phyloP scores from a whole-genome alignment of 2,888 invertebrate species.

The Tribolium freemani region DNA sequence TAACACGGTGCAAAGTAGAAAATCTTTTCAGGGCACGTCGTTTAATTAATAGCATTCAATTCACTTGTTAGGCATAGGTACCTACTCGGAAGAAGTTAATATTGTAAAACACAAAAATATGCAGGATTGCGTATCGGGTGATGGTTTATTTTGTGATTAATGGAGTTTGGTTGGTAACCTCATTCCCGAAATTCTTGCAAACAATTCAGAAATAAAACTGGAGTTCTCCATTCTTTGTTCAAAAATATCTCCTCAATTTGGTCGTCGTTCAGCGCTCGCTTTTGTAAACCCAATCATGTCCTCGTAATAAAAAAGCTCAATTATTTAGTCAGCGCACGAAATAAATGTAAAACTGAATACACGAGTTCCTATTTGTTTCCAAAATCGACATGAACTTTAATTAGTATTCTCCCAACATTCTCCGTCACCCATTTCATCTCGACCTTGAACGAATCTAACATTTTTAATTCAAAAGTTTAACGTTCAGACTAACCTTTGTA shows the following conservation, averaged over 20 bases:
- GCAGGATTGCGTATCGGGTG: no score
- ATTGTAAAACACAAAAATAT: no score
- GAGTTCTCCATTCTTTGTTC: not conserved
- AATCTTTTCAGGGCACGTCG: no score
- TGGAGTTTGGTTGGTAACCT: no score
- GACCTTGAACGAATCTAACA: slow-evolving; percentile 13
- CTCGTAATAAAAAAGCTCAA: slow-evolving; percentile 1
- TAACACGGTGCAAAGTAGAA: no score
- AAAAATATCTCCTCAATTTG: not conserved
- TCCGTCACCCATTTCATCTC: slow-evolving; percentile 17
- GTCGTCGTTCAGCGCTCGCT: not conserved
- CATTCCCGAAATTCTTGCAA: no score
- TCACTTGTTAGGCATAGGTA: no score
- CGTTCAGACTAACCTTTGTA: slow-evolving; percentile 3
- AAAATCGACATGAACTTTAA: slow-evolving; percentile 17
- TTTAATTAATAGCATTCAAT: no score
- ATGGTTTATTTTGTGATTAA: no score
- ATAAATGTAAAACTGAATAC: slow-evolving; percentile 23
- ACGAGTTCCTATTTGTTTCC: slow-evolving; percentile 28
- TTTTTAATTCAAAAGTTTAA: slow-evolving; percentile 19
- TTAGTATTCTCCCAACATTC: slow-evolving; percentile 6
- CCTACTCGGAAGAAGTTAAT: no score
- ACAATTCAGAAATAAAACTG: no score
- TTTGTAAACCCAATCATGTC: slow-evolving; percentile 5
- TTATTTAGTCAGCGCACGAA: slow-evolving; percentile 7